Percentiles rank a stretch among this genome's conserved stretches.
These are phyloP conservation scores for Lateolabrax maculatus DNA, from an alignment of 2,797 vertebrate genomes.

Conservation along the genomic window DNA sequence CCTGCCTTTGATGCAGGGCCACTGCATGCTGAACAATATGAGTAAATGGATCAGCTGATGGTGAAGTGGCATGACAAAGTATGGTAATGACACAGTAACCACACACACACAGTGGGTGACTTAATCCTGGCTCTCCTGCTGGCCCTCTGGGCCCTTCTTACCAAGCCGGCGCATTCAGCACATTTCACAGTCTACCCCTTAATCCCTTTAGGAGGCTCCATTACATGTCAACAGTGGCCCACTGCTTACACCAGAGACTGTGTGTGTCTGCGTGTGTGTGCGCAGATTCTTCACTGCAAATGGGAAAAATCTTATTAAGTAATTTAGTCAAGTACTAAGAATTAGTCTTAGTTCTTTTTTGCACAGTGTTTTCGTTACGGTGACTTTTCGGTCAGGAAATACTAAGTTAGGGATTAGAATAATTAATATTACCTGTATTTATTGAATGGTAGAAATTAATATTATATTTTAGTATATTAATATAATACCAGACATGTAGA, in stretches of 20 bases:
- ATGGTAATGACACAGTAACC: constrained; percentile 43
- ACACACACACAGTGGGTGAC: constrained; percentile 42
- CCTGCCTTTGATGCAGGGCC: constrained; percentile 37
- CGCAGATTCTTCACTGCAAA: constrained; percentile 4
- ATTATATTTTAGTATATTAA: background rate
- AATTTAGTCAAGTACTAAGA: constrained; percentile 13
- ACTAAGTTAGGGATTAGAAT: background rate
- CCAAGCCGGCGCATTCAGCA: constrained; percentile 70
- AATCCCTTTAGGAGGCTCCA: constrained; percentile 81
- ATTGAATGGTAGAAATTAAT: background rate
- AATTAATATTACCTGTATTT: background rate
- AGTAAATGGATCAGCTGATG: constrained; percentile 47
- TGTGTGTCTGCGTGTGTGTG: constrained; percentile 4
- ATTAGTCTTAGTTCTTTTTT: constrained; percentile 11
- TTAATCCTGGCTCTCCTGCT: constrained; percentile 70
- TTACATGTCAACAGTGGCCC: constrained; percentile 76
- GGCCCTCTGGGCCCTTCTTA: constrained; percentile 68
- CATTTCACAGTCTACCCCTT: constrained; percentile 79
- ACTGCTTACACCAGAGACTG: constrained; percentile 45
- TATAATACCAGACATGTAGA: background rate
- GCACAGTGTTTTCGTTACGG: constrained; percentile 10
- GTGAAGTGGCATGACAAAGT: constrained; percentile 44
- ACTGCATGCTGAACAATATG: constrained; percentile 30
- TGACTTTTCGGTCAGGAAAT: background rate
- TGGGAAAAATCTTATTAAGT: constrained; percentile 52